Conservation (phyloP, 2,797 vertebrate species). For the Sylvilagus floridanus region DNA sequence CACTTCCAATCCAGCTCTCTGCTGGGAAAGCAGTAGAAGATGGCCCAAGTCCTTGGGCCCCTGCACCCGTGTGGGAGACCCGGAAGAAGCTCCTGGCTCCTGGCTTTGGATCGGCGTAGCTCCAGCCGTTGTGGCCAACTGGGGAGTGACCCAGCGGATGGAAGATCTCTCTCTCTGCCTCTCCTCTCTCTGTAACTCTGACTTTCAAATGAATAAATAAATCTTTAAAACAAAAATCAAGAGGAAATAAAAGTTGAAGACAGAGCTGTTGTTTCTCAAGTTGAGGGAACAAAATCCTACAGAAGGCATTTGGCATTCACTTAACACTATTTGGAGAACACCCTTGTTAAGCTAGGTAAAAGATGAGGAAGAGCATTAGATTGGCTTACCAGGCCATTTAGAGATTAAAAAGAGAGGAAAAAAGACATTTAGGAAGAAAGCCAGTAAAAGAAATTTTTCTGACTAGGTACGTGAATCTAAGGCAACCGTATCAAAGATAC, state of each 20-base stretch:
- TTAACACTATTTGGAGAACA: conserved; percentile 78
- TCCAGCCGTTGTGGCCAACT: no score
- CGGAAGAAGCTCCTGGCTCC: no score
- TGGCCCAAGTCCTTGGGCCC: no score
- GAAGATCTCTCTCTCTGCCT: no score
- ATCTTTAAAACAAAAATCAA: no score
- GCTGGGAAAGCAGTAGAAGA: no score
- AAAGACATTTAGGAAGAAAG: conserved; percentile 40
- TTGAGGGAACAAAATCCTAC: conserved; percentile 41
- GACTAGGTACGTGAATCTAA: conserved; percentile 62
- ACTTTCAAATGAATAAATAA: no score
- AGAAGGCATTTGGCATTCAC: conserved; percentile 67
- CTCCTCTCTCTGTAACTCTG: no score
- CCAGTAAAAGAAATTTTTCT: conserved; percentile 65
- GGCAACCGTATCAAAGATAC: conserved; percentile 58
- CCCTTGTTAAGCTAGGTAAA: conserved; percentile 69
- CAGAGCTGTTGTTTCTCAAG: conserved; percentile 51
- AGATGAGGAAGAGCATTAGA: conserved; percentile 67
- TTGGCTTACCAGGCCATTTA: conserved; percentile 67
- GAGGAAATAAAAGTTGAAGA: conserved; percentile 61
- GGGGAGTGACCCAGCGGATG: no score
- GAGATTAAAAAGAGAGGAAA: conserved; percentile 34
- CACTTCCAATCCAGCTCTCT: no score
- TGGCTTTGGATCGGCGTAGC: no score
- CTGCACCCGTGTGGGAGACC: no score